These are phyloP conservation scores for Pangasius larnaudii DNA, from an alignment of 2,797 vertebrate genomes.

Conservation along the genomic window DNA sequence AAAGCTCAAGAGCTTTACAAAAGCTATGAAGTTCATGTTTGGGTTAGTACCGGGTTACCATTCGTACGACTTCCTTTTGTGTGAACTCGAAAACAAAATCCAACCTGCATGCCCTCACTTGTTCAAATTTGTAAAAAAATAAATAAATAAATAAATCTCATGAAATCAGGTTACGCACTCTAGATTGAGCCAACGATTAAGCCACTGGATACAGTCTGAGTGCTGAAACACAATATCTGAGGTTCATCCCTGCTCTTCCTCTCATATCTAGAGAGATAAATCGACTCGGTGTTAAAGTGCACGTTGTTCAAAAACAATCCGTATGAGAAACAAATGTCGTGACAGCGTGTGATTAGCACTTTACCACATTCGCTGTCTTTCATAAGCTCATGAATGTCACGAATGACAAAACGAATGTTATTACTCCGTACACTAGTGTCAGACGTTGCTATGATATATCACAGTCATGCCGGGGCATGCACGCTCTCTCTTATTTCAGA, in stretches of 20 bases:
- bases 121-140: neutral
- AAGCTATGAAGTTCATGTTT: neutral
- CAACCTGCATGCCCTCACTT: constrained; percentile 17
- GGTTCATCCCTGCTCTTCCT: neutral
- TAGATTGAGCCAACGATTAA: constrained; percentile 7
- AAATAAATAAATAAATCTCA: neutral
- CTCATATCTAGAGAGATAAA: neutral
- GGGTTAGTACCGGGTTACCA: constrained; percentile 7
- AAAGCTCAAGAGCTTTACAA: neutral
- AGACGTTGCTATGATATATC: constrained; percentile 50
- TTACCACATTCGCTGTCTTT: constrained; percentile 40
- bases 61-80: constrained; percentile 12
- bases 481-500: constrained; percentile 24
- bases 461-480: constrained; percentile 28
- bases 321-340: constrained; percentile 31
- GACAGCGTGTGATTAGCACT: constrained; percentile 45
- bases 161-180: constrained; percentile 7
- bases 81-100: constrained; percentile 14
- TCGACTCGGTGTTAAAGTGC: neutral
- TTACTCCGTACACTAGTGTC: constrained; percentile 45
- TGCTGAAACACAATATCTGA: neutral
- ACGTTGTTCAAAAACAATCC: constrained; percentile 25
- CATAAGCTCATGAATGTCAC: constrained; percentile 39
- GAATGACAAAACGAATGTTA: constrained; percentile 41
- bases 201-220: neutral